Evolutionary conservation across 1,140 invertebrate genomes (phyloP), one percentile per base, ranked within the genome.

Genomic region (Dreissena rostriformis): DNA sequence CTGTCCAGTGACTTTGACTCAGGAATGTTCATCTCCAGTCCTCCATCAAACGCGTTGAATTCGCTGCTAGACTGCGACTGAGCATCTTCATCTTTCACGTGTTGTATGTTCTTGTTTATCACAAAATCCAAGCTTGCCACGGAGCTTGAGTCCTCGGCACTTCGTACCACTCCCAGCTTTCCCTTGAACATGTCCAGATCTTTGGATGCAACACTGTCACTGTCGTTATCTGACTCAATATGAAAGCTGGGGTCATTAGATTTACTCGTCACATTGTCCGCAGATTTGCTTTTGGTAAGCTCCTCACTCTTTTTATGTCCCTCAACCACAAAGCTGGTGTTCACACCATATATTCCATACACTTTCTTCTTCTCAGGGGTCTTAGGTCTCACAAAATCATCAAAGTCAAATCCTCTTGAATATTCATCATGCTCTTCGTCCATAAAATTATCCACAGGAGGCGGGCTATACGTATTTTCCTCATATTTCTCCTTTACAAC

Each of bases 41-140:
- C 71, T 70, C 26, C 92, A 29, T 90, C 89, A 79, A 86, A 86
- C 61, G 61, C 72, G 0, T 91, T 91, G 84, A 92, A 91, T 73
- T 94, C 94, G 75, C 91, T 88, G 87, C 94, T 94, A n/a, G 93
- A 93, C n/a, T 93, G 87, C 0, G 94, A 94, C 61, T 93, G 92
- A 39, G 90, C 92, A 87, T 94, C 93, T 57, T 78, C 87, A 0
- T 86, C 88, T 17, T 81, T 78, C 8, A 86, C 76, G 78, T 81
- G 74, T 26, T 84, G 82, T 71, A 88, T 14, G 49, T 70, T 68
- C 15, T 65, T 85, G 75, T 86, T 86, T 22, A 74, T 80, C 4
- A 87, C 85, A 12, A 93, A 80, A 51, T 93, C 92, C 12, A 93
- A 86, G 84, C 92, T 93, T n/a, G 89, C 89, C 0, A 92, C 81